Evolutionary conservation across 37 sponge, comb jelly and placozoan genomes (phyloP).

Genomic region (Eunapius fragilis): DNA sequence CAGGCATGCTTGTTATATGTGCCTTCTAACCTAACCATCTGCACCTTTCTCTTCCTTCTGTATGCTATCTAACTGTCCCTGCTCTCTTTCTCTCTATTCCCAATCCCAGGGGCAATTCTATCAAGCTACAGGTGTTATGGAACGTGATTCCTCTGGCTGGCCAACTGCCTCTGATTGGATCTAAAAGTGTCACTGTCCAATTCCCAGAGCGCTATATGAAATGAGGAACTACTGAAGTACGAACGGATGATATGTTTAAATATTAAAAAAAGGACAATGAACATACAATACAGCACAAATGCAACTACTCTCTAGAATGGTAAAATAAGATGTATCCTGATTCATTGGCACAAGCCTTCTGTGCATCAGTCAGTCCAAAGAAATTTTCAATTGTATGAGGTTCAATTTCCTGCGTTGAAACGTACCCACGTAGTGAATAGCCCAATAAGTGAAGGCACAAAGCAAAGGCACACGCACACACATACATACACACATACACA

Average conservation of each 20-base stretch:
- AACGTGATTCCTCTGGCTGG: conserved; percentile 94
- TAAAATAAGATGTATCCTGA: conserved; percentile 97
- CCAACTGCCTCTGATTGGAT: conserved; percentile 66
- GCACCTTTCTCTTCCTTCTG: background rate
- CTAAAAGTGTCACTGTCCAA: conserved; percentile 16
- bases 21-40: background rate
- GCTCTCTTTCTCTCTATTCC: background rate
- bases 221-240: background rate
- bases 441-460: background rate
- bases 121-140: conserved; percentile 84
- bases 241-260: background rate
- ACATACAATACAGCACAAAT: background rate
- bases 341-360: conserved; percentile 62
- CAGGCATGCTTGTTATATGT: background rate
- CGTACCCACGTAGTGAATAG: background rate
- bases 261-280: background rate
- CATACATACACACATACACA: conserved; percentile 11
- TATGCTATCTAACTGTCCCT: background rate
- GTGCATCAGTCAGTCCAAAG: conserved; percentile 86
- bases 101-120: conserved; percentile 67
- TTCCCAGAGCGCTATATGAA: conserved; percentile 48
- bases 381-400: conserved; percentile 90
- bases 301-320: conserved; percentile 67
- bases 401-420: conserved; percentile 72
- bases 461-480: background rate